A percentile compares a stretch with the other conserved stretches of the same genome.
These are phyloP conservation scores for Agrypnus murinus DNA, from an alignment of 2,888 invertebrate genomes.

Conservation along the genomic window DNA sequence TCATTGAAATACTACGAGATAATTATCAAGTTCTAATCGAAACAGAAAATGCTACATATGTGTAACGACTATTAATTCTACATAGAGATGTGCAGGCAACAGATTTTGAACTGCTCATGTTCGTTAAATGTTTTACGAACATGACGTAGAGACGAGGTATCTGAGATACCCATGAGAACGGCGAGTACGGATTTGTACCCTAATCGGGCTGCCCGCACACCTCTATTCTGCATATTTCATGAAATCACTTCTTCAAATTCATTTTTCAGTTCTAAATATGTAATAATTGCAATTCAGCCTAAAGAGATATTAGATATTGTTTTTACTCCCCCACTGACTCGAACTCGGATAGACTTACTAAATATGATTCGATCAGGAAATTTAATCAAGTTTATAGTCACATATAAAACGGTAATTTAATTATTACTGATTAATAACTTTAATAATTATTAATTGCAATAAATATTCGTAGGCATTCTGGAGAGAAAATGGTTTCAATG, in stretches of 20 bases:
- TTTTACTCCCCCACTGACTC: constrained; percentile 58
- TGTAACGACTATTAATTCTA: constrained; percentile 49
- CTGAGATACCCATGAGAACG: too few species aligned
- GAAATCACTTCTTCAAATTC: too few species aligned
- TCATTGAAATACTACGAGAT: constrained; percentile 53
- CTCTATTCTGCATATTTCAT: too few species aligned
- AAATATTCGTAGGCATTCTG: constrained; percentile 60
- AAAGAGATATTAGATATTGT: constrained; percentile 56
- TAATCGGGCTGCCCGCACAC: too few species aligned
- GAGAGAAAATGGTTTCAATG: constrained; percentile 56
- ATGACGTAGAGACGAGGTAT: too few species aligned
- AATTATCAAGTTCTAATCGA: constrained; percentile 49
- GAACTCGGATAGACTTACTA: constrained; percentile 45
- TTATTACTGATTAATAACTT: too few species aligned
- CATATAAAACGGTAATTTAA: constrained; percentile 59
- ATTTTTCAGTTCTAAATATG: too few species aligned
- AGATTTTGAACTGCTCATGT: too few species aligned
- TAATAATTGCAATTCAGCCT: constrained; percentile 60
- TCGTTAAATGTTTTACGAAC: too few species aligned
- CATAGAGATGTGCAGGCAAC: too few species aligned
- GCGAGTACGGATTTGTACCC: too few species aligned
- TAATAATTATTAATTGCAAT: constrained; percentile 7
- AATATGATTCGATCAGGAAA: constrained; percentile 46
- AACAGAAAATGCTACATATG: constrained; percentile 52
- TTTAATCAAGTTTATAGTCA: constrained; percentile 60